Base-by-base conservation (phyloP, 2,797 vertebrate species). In the Coilia nasus region DNA sequence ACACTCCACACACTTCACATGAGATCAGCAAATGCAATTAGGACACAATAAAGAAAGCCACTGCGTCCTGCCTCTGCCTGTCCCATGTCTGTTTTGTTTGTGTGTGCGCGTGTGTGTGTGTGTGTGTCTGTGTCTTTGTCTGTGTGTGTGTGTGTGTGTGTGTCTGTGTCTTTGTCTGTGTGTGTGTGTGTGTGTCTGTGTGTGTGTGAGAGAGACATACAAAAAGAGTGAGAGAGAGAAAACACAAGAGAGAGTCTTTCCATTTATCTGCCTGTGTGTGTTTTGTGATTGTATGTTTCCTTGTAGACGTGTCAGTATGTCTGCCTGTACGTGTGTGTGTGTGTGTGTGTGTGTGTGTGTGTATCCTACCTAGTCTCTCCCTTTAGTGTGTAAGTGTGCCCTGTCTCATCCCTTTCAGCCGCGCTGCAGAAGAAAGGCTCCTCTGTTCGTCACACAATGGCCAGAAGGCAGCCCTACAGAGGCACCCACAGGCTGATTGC, bases 401-500 rank as follows among this genome's bases (percentile, higher is more conserved):
- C 64, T 28, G 25, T 31, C 64, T 31, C 25, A 31, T 91, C 91
- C 92, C 89, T 91, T 93, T 93, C 92, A 91, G 91, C 89, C 89
- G 88, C 90, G 90, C 85, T 90, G 91, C 89, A 91, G 90, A 90
- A 95, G 91, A 94, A 93, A 92, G 89, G 92, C 83, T 44, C 86
- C 92, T 88, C 93, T 93, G 93, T 94, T 94, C 84, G 78, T 64
- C 85, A 91, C 91, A 94, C 91, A 92, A 91, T 91, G 88, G 89
- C 85, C 84, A 91, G 90, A 87, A 11, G 50, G 89, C 85, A 82
- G 84, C 82, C 83, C 82, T 91, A 86, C 84, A 87, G 81, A 62
- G 88, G 82, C 50, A 60, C 82, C 59, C 87, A 90, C 81, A 90
- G 88, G 88, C 88, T 90, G 85, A 89, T 83, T 83, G 83, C 89